These are phyloP conservation scores for Drosophila diplacantha DNA, from an alignment of 2,888 invertebrate species.

Conservation along the genomic window DNA sequence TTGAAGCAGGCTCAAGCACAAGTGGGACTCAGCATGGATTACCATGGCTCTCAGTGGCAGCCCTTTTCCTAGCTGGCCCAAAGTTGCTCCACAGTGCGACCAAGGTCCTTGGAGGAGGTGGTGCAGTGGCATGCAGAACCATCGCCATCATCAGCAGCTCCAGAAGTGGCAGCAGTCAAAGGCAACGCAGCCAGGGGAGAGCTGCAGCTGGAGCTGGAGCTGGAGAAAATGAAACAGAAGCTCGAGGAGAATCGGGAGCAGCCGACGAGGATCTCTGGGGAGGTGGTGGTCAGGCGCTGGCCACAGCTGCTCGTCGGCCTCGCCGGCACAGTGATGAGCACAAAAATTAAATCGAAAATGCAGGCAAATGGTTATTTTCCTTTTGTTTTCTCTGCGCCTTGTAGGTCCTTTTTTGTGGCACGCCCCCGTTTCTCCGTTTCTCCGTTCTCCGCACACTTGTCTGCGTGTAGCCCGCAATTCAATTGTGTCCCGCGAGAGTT, in stretches of 20 bases:
- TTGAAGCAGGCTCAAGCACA: neutral
- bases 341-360: slow-evolving; percentile 67
- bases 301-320: slow-evolving; percentile 34
- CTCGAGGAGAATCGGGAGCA: slow-evolving; percentile 3
- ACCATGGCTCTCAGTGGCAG: neutral
- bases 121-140: slow-evolving; percentile 25
- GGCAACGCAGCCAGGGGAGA: slow-evolving; percentile 2
- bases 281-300: slow-evolving; percentile 34
- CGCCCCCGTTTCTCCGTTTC: slow-evolving; percentile 5
- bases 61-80: neutral
- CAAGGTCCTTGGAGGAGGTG: slow-evolving; percentile 4
- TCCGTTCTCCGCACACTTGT: slow-evolving; percentile 5
- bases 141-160: slow-evolving; percentile 30
- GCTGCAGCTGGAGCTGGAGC: neutral
- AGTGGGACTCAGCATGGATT: neutral
- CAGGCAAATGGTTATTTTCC: slow-evolving; percentile 58
- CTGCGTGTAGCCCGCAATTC: slow-evolving; percentile 48
- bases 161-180: slow-evolving; percentile 20
- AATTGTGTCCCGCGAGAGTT: slow-evolving; percentile 67
- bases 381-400: slow-evolving; percentile 51
- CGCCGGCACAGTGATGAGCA: slow-evolving; percentile 54
- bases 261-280: slow-evolving; percentile 29
- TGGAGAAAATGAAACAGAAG: slow-evolving; percentile 15
- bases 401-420: slow-evolving; percentile 2
- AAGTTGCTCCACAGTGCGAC: slow-evolving; percentile 16